Base-by-base conservation (phyloP, 1,140 invertebrate genomes). In the Hyles euphorbiae region DNA sequence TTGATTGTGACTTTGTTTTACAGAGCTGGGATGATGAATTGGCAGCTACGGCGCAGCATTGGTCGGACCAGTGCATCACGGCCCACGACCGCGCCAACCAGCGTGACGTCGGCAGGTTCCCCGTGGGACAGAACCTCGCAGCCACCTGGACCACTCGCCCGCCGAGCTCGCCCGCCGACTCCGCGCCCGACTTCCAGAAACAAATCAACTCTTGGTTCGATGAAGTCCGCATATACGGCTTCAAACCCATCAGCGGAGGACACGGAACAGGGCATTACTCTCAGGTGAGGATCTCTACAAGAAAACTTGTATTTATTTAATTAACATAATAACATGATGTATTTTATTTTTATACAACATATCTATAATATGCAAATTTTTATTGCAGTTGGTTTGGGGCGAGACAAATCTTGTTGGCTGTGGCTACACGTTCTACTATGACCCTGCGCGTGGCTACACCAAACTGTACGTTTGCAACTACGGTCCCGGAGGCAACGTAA, bases 381-480 rank as follows among this genome's bases (percentile, higher is more conserved):
- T 70, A 60, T 90, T 91, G 49, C 76, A 95, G 94, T 86, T 96
- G 68, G 92, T 95, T 40, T 96, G 95, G 95, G 92, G 92, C 56
- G 92, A 94, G 70, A 95, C 94, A 4, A 93, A 93, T 70, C 86
- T 93, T 49, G 90, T 97, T 34, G 95, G 95, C 34, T 97, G 95
- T 78, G 95, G 95, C 12, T 97, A 93, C 76, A 91, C 94, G 0
- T 95, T 93, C 83, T 96, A 94, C 82, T 93, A 93, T 65, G 94
- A 95, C 61, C 89, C 91, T 2, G 61, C 87, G 3, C 83, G 90
- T 61, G 94, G 94, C 48, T 95, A 94, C 78, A 94, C 93, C 58
- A 96, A 96, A 84, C 91, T 95, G 56, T 96, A 96, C 78, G 93
- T 96, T 9, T 96, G 95, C 90, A 96, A 96, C 88, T 96, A 96